These are phyloP conservation scores for Ceratina calcarata DNA, from an alignment of 1,140 invertebrate species.

Conservation along the genomic window DNA sequence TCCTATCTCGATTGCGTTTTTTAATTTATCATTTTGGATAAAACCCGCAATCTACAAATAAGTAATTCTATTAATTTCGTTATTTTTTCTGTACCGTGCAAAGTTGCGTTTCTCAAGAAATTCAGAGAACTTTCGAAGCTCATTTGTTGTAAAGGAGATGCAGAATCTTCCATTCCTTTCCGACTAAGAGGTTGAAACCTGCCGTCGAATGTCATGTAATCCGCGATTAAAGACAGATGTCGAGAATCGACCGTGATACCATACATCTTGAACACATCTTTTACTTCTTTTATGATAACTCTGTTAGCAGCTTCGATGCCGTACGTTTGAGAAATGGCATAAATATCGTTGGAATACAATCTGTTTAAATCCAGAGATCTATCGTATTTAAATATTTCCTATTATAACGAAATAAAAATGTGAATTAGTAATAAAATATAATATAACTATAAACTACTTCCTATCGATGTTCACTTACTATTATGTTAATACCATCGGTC, in stretches of 20 bases:
- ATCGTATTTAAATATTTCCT: conserved; percentile 92
- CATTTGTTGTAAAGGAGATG: conserved; percentile 98
- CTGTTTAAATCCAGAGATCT: conserved; percentile 91
- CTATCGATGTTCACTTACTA: conserved; percentile 78
- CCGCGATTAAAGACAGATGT: conserved; percentile 95
- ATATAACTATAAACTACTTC: background rate
- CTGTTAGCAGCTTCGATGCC: conserved; percentile 97
- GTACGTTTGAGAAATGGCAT: conserved; percentile 93
- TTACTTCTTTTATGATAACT: conserved; percentile 94
- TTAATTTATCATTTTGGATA: too few species aligned
- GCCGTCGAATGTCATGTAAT: conserved; percentile 99
- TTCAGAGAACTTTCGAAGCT: conserved; percentile 96
- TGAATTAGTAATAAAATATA: conserved; percentile 24
- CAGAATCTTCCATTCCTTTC: conserved; percentile 91
- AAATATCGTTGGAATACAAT: conserved; percentile 97
- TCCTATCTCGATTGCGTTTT: too few species aligned
- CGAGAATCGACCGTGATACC: conserved; percentile 96
- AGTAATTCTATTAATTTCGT: background rate
- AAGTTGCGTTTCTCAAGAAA: conserved; percentile 91
- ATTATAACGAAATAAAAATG: conserved; percentile 43
- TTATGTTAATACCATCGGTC: conserved; percentile 97
- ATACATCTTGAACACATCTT: conserved; percentile 96
- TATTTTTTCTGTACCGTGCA: conserved; percentile 81
- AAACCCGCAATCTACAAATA: too few species aligned
- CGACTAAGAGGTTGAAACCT: conserved; percentile 94